Percentiles rank a stretch among this genome's conserved stretches.
Evolutionary conservation across 2,113 vertebrate genomes (phyloP).

Genomic region (Embiotoca jacksoni): DNA sequence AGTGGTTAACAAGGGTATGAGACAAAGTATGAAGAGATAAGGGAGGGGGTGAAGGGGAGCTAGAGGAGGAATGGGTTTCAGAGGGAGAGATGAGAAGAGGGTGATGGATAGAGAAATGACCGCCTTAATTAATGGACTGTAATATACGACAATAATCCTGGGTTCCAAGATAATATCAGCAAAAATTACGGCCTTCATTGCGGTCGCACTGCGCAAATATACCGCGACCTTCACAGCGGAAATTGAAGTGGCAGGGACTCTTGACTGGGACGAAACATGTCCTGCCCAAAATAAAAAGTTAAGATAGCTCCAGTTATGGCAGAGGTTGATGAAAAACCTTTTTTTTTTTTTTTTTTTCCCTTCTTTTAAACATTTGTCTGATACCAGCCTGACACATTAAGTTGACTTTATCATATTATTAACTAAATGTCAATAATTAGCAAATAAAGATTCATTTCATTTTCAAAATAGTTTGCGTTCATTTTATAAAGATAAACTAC

Average conservation of each 20-base stretch:
- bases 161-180: conserved; percentile 75
- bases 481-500: too few relatives aligned
- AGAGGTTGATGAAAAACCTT: conserved; percentile 44
- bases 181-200: conserved; percentile 68
- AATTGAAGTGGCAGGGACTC: conserved; percentile 37
- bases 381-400: too few relatives aligned
- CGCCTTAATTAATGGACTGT: conserved; percentile 75
- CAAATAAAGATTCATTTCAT: too few relatives aligned
- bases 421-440: too few relatives aligned
- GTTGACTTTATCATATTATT: too few relatives aligned
- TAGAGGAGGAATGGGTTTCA: conserved; percentile 55
- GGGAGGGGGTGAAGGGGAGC: conserved; percentile 44
- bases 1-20: conserved; percentile 48
- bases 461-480: too few relatives aligned
- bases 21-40: conserved; percentile 44
- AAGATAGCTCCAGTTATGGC: conserved; percentile 56
- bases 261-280: conserved; percentile 42
- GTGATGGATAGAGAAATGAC: conserved; percentile 47
- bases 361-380: background rate
- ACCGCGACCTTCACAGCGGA: conserved; percentile 67
- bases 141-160: conserved; percentile 71
- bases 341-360: background rate
- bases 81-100: conserved; percentile 56
- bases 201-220: conserved; percentile 62
- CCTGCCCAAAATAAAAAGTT: conserved; percentile 55